These are phyloP conservation scores for Xenopus borealis DNA, from an alignment of 2,113 vertebrate genomes.

Conservation along the genomic window DNA sequence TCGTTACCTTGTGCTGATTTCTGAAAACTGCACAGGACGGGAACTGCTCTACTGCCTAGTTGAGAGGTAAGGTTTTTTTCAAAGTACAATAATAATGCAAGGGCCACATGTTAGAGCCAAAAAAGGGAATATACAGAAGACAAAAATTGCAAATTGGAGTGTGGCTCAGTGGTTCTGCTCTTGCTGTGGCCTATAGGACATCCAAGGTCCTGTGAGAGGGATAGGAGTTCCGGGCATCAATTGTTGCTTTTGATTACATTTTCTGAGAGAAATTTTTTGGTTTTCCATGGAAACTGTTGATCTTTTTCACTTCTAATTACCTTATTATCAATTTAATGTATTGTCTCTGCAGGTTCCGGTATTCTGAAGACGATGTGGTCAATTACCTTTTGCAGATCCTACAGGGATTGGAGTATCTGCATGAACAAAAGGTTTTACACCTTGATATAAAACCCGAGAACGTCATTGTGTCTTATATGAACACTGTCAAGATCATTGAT, in stretches of 20 bases:
- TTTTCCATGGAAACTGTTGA: too few relatives aligned
- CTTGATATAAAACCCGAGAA: conserved; percentile 96
- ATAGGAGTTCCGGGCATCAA: too few relatives aligned
- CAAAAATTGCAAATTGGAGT: too few relatives aligned
- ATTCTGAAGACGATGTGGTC: conserved; percentile 93
- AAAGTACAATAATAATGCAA: too few relatives aligned
- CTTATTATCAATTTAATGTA: too few relatives aligned
- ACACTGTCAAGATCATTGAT: conserved; percentile 91
- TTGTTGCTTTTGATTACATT: too few relatives aligned
- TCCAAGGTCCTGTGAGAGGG: background rate
- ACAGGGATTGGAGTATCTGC: conserved; percentile 92
- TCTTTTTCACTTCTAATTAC: too few relatives aligned
- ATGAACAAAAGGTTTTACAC: conserved; percentile 82
- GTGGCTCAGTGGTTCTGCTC: too few relatives aligned
- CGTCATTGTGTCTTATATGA: conserved; percentile 81
- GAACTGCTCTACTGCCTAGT: conserved; percentile 92
- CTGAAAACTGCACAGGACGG: conserved; percentile 87
- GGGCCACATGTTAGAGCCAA: too few relatives aligned
- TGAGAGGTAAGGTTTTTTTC: conserved; percentile 73
- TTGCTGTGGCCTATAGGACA: too few relatives aligned
- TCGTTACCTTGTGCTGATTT: conserved; percentile 93
- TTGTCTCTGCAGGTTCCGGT: conserved; percentile 78
- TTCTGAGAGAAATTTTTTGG: too few relatives aligned
- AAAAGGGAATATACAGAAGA: too few relatives aligned
- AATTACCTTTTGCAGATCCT: conserved; percentile 86